These are phyloP conservation scores for Epinephelus cyanopodus DNA, from an alignment of 2,113 vertebrate genomes.

Conservation along the genomic window DNA sequence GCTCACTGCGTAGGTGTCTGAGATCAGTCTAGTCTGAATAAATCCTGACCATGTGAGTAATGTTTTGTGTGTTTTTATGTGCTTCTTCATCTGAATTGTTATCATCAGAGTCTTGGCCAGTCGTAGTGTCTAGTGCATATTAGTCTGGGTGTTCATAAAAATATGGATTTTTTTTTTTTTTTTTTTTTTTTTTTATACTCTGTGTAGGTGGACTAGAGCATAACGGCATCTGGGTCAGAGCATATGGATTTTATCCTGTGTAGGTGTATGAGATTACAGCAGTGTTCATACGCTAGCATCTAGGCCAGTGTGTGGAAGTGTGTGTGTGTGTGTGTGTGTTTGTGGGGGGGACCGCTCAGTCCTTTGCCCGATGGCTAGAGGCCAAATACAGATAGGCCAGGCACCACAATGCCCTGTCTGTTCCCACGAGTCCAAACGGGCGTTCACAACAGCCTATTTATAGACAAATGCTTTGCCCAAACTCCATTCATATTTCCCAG, in stretches of 20 bases:
- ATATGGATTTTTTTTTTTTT: slow-evolving; percentile 19
- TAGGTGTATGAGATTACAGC: slow-evolving; percentile 56
- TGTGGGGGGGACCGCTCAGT: slow-evolving; percentile 19
- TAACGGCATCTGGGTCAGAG: slow-evolving; percentile 60
- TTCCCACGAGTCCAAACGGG: slow-evolving; percentile 68
- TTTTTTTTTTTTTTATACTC: slow-evolving; percentile 1
- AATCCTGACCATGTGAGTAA: slow-evolving; percentile 18
- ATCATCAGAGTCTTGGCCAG: background rate
- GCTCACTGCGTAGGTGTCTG: slow-evolving; percentile 28
- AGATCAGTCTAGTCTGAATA: slow-evolving; percentile 48
- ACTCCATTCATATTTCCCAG: slow-evolving; percentile 66
- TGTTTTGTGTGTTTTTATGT: background rate
- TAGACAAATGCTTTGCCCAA: slow-evolving; percentile 44
- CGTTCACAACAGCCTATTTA: slow-evolving; percentile 71
- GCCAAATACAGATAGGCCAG: slow-evolving; percentile 67
- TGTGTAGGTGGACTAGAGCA: slow-evolving; percentile 47
- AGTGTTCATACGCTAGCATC: slow-evolving; percentile 28
- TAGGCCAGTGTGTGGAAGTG: slow-evolving; percentile 17
- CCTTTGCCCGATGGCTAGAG: slow-evolving; percentile 56
- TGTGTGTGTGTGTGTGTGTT: slow-evolving; percentile 31
- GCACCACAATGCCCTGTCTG: slow-evolving; percentile 73
- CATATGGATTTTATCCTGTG: slow-evolving; percentile 60
- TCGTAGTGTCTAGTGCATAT: slow-evolving; percentile 8
- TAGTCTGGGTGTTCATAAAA: slow-evolving; percentile 12
- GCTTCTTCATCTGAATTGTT: background rate